Conservation (phyloP, 1,140 invertebrate genomes). For the Thaumetopoea pityocampa region DNA sequence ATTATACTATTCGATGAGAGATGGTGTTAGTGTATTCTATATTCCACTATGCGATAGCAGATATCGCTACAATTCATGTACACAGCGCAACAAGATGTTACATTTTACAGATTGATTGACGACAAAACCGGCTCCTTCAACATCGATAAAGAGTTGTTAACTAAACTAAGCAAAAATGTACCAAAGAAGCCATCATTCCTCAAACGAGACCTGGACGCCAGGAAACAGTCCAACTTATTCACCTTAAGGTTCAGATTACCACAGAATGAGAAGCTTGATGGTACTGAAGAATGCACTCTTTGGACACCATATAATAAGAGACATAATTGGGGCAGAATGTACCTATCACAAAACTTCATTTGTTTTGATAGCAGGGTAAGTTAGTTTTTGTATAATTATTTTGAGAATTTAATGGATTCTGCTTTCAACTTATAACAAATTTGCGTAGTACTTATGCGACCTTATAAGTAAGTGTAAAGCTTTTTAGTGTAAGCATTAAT, state of each 20-base stretch:
- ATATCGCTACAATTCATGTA: too few species aligned
- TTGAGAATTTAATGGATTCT: too few species aligned
- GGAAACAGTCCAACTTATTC: conserved; percentile 92
- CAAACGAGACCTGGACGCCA: conserved; percentile 95
- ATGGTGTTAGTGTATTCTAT: too few species aligned
- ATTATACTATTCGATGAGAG: too few species aligned
- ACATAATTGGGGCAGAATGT: conserved; percentile 92
- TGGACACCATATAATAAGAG: conserved; percentile 98
- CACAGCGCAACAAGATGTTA: too few species aligned
- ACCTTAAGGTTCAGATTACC: conserved; percentile 92
- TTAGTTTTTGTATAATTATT: conserved; percentile 4
- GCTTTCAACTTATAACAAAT: too few species aligned
- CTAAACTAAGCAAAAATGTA: conserved; percentile 90
- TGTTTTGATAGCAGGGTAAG: conserved; percentile 96
- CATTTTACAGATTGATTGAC: conserved; percentile 83
- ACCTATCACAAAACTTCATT: conserved; percentile 95
- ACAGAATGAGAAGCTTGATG: conserved; percentile 92
- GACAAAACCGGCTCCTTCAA: conserved; percentile 88
- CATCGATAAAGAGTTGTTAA: conserved; percentile 88
- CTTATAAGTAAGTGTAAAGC: too few species aligned
- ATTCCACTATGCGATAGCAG: too few species aligned
- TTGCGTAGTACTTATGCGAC: too few species aligned
- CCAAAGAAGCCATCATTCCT: conserved; percentile 92
- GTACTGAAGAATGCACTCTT: conserved; percentile 90
- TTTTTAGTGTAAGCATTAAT: too few species aligned